phyloP scores from a whole-genome alignment of 2,797 vertebrate genomes.

The Mus caroli region DNA sequence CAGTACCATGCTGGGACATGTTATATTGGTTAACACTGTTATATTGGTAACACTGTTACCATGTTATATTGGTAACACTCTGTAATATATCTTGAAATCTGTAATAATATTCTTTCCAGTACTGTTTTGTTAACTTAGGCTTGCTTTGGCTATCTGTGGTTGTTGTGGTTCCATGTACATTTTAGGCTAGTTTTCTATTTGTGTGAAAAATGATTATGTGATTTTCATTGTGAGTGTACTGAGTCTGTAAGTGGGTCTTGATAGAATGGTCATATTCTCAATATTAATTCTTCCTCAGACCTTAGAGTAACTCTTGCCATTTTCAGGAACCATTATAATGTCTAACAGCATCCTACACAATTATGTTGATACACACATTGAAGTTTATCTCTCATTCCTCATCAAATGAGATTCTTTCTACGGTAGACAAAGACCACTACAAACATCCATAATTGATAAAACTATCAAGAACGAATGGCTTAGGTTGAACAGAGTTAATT shows the following conservation, averaged over 20 bases:
- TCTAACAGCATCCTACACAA: background rate
- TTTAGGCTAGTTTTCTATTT: background rate
- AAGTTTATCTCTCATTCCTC: background rate
- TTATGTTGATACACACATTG: background rate
- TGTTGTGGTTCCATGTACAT: background rate
- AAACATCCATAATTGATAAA: background rate
- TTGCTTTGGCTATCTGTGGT: background rate
- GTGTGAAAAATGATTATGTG: background rate
- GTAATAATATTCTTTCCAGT: background rate
- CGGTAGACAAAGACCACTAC: background rate
- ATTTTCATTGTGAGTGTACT: background rate
- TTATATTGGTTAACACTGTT: too few relatives aligned
- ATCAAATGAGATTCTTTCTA: too few relatives aligned
- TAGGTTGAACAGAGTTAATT: background rate
- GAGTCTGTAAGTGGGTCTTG: background rate
- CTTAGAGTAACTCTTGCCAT: too few relatives aligned
- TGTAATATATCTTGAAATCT: background rate
- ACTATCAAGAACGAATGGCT: background rate
- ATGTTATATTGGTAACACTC: background rate
- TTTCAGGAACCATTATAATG: background rate
- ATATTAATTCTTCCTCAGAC: too few relatives aligned
- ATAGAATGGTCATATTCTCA: background rate
- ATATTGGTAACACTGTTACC: background rate
- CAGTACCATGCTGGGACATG: background rate
- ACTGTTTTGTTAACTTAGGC: background rate